These are phyloP conservation scores for Cuculus canorus DNA, from an alignment of 2,797 vertebrate species.

Conservation along the genomic window DNA sequence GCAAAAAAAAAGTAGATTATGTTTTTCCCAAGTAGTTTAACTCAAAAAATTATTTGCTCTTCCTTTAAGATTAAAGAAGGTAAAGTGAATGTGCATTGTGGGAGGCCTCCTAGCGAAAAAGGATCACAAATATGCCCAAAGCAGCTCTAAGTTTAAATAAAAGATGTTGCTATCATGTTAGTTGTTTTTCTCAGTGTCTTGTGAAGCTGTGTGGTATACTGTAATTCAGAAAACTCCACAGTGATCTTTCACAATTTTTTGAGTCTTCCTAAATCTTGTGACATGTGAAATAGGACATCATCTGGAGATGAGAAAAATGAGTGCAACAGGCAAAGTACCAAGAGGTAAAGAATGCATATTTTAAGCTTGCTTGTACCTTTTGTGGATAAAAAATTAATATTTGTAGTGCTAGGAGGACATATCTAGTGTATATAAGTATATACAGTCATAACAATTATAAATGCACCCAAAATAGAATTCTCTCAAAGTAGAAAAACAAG, in stretches of 20 bases:
- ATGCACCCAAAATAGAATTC: neutral
- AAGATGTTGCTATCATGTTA: neutral
- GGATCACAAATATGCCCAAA: neutral
- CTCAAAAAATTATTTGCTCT: neutral
- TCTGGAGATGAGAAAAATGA: neutral
- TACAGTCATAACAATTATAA: neutral
- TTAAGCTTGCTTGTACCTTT: neutral
- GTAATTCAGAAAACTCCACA: neutral
- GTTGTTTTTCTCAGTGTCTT: neutral
- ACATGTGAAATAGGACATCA: neutral
- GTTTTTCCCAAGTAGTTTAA: accelerated
- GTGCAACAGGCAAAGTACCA: neutral
- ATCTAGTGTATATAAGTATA: neutral
- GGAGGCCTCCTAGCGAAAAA: neutral
- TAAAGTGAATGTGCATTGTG: neutral
- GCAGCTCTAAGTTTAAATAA: neutral
- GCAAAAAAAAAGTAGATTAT: neutral
- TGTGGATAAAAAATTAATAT: neutral
- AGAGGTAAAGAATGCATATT: neutral
- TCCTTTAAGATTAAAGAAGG: neutral
- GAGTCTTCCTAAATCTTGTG: neutral
- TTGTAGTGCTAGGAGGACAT: neutral
- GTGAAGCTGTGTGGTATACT: neutral
- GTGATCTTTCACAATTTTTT: neutral
- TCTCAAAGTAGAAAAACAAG: neutral